phyloP scores from a whole-genome alignment of 2,888 invertebrate genomes.

The Machimus atricapillus region DNA sequence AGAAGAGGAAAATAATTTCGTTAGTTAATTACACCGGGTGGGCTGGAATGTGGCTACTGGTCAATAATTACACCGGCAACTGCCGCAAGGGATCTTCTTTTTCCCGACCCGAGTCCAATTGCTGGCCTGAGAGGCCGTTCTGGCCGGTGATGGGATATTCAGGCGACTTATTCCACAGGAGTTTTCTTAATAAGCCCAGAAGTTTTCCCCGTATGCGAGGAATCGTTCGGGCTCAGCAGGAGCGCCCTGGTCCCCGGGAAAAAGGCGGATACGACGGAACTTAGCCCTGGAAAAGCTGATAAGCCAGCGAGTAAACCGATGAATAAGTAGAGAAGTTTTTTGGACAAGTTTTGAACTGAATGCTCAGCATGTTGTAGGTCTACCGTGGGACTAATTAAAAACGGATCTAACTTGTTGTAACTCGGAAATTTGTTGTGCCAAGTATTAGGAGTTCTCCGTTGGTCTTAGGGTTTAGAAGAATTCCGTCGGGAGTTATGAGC shows the following conservation, averaged over 20 bases:
- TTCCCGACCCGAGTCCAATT: background rate
- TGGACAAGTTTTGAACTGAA: conserved; percentile 8
- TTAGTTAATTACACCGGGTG: conserved; percentile 14
- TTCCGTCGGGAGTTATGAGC: conserved; percentile 8
- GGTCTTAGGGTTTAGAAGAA: conserved; percentile 5
- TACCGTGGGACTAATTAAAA: conserved; percentile 45
- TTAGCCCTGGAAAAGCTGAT: conserved; percentile 15
- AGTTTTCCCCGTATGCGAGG: background rate
- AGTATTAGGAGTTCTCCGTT: conserved; percentile 19
- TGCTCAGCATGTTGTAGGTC: conserved; percentile 6
- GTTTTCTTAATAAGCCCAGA: conserved; percentile 9
- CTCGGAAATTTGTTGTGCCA: conserved; percentile 25
- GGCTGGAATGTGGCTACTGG: background rate
- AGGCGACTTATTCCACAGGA: conserved; percentile 18
- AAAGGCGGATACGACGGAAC: background rate
- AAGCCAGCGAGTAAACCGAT: conserved; percentile 22
- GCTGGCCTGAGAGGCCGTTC: conserved; percentile 12
- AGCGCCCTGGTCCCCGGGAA: background rate
- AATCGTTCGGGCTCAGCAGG: background rate
- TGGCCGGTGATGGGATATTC: background rate
- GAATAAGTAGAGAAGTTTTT: conserved; percentile 24
- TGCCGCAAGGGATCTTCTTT: background rate
- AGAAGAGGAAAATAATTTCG: conserved; percentile 23
- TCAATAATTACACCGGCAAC: conserved; percentile 13
- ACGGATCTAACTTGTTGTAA: conserved; percentile 43